Percentiles rank a stretch among this genome's conserved stretches.
Conservation (phyloP, 2,113 vertebrate genomes). For the Malurus elegans region DNA sequence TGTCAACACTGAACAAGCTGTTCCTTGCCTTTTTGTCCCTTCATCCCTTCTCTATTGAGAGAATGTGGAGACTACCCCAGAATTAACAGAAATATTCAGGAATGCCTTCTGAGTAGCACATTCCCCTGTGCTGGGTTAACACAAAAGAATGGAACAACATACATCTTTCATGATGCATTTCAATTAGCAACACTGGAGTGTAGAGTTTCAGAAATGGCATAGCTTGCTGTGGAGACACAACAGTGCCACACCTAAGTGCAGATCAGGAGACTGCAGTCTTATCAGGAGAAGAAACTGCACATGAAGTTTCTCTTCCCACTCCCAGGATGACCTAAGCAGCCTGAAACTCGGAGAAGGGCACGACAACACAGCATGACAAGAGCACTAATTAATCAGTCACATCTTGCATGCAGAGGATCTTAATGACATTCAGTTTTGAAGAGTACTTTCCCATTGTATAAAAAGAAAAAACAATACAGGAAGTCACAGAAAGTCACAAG, state of each 20-base stretch:
- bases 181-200: background rate
- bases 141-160: constrained; percentile 15
- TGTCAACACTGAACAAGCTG: background rate
- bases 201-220: constrained; percentile 21
- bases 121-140: background rate
- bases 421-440: background rate
- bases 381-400: background rate
- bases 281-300: constrained; percentile 31
- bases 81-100: background rate
- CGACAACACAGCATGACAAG: background rate
- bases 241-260: constrained; percentile 26
- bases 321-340: constrained; percentile 30
- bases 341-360: background rate
- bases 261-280: background rate
- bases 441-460: background rate
- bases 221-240: background rate
- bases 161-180: constrained; percentile 61
- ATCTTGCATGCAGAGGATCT: background rate
- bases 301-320: constrained; percentile 34
- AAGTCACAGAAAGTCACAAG: background rate
- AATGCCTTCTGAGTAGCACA: background rate
- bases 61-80: background rate
- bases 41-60: background rate
- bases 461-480: background rate
- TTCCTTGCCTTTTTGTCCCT: background rate